Evolutionary conservation across 2,113 vertebrate species (phyloP), one percentile per base, ranked within the genome.

Genomic region (Forbesichthys agassizii): DNA sequence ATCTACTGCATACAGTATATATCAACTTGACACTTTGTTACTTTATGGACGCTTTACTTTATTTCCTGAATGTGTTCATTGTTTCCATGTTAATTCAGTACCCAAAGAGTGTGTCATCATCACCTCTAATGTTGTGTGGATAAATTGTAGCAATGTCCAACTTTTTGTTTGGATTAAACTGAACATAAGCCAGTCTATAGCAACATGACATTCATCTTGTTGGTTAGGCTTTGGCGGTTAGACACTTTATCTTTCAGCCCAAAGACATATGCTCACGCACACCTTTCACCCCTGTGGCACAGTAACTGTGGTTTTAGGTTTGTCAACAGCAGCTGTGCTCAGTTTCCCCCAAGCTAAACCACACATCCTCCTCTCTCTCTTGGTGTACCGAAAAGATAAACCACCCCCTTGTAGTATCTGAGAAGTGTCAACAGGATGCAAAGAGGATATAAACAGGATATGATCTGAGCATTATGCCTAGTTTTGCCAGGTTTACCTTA

Each of bases 401-500:
- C 10, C 66, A 33, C 60, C 27, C 8, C 16, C 18, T 36, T 71
- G 46, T 55, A 6, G 61, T 64, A 0, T 55, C 11, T 60, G 20
- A 78, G 73, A 71, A 55, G 74, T 83, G 82, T 81, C 67, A 81
- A 83, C 82, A 79, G 86, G 77, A 85, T 84, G 72, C 51, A 16
- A 20, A 52, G 4, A 42, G 36, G 7, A 42, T 42, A 42, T 42
- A 42, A 42, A 42, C 36, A 42, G 36, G 84, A 83, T 77, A 68
- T 57, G 11, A 77, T 86, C 77, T 73, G 1, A 9, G 27, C 11
- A 16, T 11, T 16, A 52, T 13, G 33, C 10, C 56, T 42, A 42
- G 4, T 42, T 42, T 42, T 42, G 36, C 36, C 36, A 42, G 7
- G 36, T 42, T 42, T 42, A 42, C 36, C 36, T 42, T 8, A 8